Conservation (phyloP, 2,113 vertebrate species). For the Acanthisitta chloris region DNA sequence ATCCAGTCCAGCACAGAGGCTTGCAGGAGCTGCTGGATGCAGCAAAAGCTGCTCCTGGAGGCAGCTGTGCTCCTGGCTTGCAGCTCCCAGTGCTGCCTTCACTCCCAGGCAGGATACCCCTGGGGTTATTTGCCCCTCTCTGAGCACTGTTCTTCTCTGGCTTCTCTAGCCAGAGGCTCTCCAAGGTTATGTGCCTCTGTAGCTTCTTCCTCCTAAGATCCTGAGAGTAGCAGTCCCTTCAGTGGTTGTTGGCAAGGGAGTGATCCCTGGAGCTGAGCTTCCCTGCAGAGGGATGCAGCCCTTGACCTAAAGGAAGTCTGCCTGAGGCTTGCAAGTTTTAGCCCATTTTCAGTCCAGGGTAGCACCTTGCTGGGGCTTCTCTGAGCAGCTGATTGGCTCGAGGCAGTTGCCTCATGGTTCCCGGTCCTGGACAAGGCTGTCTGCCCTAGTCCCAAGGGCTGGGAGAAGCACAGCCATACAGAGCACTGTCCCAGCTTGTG, state of each 20-base stretch:
- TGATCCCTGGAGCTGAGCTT: not conserved
- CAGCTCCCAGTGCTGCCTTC: not conserved
- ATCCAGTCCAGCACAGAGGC: not conserved
- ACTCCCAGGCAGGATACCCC: not conserved
- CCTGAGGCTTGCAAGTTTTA: not conserved
- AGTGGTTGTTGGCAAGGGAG: not conserved
- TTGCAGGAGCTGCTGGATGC: not conserved
- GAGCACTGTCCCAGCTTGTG: not conserved
- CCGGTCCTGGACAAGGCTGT: not conserved
- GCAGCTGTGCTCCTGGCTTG: not conserved
- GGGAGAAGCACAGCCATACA: not conserved
- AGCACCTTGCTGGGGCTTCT: not conserved
- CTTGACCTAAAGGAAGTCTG: not conserved
- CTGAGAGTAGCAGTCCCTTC: not conserved
- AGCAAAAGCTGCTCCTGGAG: not conserved
- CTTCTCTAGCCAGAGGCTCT: not conserved
- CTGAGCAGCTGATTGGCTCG: accelerated
- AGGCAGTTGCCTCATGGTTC: not conserved
- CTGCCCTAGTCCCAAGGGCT: not conserved
- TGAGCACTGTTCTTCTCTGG: not conserved
- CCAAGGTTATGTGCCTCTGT: accelerated
- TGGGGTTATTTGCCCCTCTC: accelerated
- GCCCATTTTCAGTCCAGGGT: not conserved
- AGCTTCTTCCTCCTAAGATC: not conserved
- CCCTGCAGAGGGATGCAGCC: not conserved